Evolutionary conservation across 2,888 invertebrate genomes (phyloP).

Genomic region (Cantharis nigra): DNA sequence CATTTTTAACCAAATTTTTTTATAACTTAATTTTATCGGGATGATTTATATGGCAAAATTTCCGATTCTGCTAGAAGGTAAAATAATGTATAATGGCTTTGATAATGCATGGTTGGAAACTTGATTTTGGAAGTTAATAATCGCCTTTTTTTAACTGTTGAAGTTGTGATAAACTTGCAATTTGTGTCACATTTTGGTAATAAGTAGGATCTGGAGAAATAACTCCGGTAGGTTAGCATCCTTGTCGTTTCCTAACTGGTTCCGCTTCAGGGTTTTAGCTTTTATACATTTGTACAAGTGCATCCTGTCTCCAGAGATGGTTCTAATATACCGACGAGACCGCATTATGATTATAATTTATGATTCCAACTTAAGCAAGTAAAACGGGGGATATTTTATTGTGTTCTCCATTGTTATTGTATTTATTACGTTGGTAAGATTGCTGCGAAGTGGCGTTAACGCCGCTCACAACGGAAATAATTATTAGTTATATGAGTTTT

Average conservation of each 20-base stretch:
- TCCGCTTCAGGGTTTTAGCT: conserved; percentile 32
- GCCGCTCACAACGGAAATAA: conserved; percentile 35
- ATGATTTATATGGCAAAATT: background rate
- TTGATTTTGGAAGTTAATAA: conserved; percentile 11
- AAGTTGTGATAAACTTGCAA: conserved; percentile 30
- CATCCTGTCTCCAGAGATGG: conserved; percentile 35
- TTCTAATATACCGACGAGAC: conserved; percentile 36
- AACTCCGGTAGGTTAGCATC: conserved; percentile 30
- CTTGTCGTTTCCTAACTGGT: conserved; percentile 33
- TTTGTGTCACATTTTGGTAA: conserved; percentile 32
- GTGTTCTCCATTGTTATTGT: conserved; percentile 34
- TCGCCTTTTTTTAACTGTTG: conserved; percentile 20
- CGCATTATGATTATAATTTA: conserved; percentile 36
- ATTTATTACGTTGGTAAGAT: conserved; percentile 34
- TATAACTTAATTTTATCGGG: background rate
- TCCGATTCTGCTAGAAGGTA: background rate
- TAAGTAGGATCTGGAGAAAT: conserved; percentile 31
- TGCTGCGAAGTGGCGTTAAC: conserved; percentile 30
- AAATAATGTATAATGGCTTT: conserved; percentile 17
- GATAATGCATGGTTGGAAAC: background rate
- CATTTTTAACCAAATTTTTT: background rate
- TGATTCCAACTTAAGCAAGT: conserved; percentile 33
- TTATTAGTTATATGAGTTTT: conserved; percentile 40
- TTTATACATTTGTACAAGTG: conserved; percentile 34
- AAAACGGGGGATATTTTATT: conserved; percentile 34